Conservation (phyloP, 92 coral and sea anemone genomes). For the Epizoanthus scotinus region DNA sequence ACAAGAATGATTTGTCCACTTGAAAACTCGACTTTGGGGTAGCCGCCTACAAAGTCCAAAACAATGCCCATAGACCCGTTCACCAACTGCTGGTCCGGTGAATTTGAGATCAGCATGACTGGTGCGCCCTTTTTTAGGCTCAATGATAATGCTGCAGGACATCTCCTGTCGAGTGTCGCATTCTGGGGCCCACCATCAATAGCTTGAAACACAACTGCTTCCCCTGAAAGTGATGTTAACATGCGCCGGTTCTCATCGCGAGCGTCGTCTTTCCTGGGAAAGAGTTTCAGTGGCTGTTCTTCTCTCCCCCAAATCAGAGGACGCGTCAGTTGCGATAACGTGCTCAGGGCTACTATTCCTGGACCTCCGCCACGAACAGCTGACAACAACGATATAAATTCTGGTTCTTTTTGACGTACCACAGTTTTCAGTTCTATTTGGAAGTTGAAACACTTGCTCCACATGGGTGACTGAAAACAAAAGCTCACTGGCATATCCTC, state of each 20-base stretch:
- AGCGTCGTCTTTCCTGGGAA: too few relatives aligned
- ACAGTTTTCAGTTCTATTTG: constrained; percentile 20
- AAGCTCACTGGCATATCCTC: constrained; percentile 8
- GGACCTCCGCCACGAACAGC: too few relatives aligned
- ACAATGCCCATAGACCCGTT: constrained; percentile 49
- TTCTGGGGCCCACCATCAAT: constrained; percentile 46
- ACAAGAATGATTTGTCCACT: background rate
- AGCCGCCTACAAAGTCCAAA: constrained; percentile 35
- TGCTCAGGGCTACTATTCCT: too few relatives aligned
- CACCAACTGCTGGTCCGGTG: constrained; percentile 20
- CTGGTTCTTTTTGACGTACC: constrained; percentile 42
- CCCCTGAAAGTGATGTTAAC: too few relatives aligned
- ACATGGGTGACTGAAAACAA: constrained; percentile 36
- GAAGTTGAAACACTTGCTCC: constrained; percentile 41
- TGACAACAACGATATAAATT: constrained; percentile 24
- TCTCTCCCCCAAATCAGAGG: too few relatives aligned
- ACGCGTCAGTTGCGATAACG: too few relatives aligned
- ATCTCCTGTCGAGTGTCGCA: constrained; percentile 5
- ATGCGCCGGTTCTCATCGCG: too few relatives aligned
- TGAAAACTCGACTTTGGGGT: constrained; percentile 40
- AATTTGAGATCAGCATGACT: constrained; percentile 38
- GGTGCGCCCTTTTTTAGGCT: constrained; percentile 44
- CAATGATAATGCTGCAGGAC: constrained; percentile 28
- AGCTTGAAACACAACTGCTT: constrained; percentile 15
- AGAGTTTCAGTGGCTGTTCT: too few relatives aligned